These are phyloP conservation scores for Vidua macroura DNA, from an alignment of 2,113 vertebrate species.

Conservation along the genomic window DNA sequence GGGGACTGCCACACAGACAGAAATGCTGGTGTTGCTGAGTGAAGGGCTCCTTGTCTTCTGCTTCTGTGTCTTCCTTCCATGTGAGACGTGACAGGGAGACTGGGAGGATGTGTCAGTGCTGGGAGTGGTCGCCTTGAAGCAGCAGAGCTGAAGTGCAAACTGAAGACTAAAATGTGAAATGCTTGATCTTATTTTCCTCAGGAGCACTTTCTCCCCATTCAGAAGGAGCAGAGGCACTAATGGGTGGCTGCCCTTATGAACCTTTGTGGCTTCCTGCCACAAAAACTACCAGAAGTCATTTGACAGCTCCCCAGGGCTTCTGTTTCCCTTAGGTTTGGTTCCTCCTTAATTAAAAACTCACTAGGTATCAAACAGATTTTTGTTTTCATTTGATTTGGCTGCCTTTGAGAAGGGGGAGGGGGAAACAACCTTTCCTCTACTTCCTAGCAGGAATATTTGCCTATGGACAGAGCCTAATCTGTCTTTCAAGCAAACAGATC, in stretches of 20 bases:
- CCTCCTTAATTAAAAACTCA: background rate
- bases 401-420: background rate
- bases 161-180: background rate
- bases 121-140: rapidly evolving
- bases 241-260: background rate
- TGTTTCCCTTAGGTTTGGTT: background rate
- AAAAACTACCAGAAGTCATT: background rate
- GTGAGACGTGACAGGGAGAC: background rate
- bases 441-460: conserved; percentile 17
- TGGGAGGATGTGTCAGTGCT: background rate
- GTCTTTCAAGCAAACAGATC: conserved; percentile 31
- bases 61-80: background rate
- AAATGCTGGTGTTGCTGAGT: rapidly evolving
- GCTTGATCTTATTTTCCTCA: background rate
- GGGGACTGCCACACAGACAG: background rate
- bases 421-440: background rate
- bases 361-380: background rate
- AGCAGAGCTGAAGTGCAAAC: background rate
- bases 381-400: background rate
- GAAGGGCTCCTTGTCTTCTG: background rate
- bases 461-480: background rate
- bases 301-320: background rate
- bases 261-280: background rate
- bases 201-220: background rate
- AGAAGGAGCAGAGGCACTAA: background rate